Percentiles rank a stretch among this genome's conserved stretches.
phyloP scores from a whole-genome alignment of 2,113 vertebrate species.

The Mastomys natalensis region DNA sequence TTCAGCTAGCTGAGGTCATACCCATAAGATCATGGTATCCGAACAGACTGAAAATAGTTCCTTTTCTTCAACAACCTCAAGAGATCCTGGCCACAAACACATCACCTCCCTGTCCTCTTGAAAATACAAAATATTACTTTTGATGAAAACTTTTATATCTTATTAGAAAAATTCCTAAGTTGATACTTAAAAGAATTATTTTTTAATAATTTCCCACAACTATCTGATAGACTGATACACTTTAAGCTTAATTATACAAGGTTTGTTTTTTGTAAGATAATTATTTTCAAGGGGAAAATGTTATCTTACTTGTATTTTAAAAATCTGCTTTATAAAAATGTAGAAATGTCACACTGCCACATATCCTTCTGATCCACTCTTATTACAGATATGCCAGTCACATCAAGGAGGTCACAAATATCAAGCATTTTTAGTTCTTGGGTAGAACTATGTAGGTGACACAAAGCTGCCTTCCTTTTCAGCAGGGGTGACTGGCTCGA shows the following conservation, averaged over 20 bases:
- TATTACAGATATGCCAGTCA: background rate
- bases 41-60: background rate
- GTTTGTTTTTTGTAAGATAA: conserved; percentile 10
- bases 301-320: conserved; percentile 57
- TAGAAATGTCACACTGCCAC: conserved; percentile 42
- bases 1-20: conserved; percentile 5
- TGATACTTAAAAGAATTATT: conserved; percentile 60
- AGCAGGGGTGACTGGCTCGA: background rate
- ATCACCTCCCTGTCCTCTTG: background rate
- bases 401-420: background rate
- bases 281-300: conserved; percentile 41
- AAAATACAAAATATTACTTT: conserved; percentile 54
- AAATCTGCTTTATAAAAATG: conserved; percentile 48
- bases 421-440: background rate
- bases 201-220: conserved; percentile 50
- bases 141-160: conserved; percentile 17
- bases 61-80: conserved; percentile 14
- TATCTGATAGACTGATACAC: background rate
- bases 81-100: background rate
- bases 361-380: background rate
- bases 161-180: conserved; percentile 60
- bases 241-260: conserved; percentile 39
- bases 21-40: background rate
- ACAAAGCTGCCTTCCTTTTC: background rate
- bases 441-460: background rate